Evolutionary conservation across 2,113 vertebrate genomes (phyloP).

Genomic region (Campylomormyrus numenius): DNA sequence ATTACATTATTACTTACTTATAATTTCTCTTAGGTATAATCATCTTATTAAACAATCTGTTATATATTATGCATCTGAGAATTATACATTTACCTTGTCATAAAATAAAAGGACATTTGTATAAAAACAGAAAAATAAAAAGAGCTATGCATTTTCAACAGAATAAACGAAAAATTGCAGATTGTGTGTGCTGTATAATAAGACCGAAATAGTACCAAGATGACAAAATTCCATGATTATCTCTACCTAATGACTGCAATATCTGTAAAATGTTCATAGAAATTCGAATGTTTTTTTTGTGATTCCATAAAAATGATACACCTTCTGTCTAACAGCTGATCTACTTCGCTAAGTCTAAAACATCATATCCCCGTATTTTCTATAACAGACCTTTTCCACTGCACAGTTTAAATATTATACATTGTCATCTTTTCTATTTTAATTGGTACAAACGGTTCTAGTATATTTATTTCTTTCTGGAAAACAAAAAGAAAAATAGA

Average conservation of each 20-base stretch:
- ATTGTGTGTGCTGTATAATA: conserved; percentile 71
- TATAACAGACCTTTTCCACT: conserved; percentile 90
- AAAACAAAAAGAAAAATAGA: conserved; percentile 82
- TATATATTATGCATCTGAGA: conserved; percentile 8
- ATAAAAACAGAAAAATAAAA: conserved; percentile 32
- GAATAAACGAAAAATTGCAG: conserved; percentile 74
- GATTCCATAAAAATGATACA: conserved; percentile 85
- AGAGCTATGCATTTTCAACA: conserved; percentile 44
- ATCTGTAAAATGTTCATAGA: conserved; percentile 87
- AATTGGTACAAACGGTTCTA: conserved; percentile 58
- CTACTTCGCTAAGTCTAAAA: conserved; percentile 89
- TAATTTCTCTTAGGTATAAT: conserved; percentile 14
- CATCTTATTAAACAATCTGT: neutral
- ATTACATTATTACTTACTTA: conserved; percentile 16
- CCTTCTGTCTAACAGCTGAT: conserved; percentile 78
- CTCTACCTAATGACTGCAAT: conserved; percentile 79
- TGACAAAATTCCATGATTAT: conserved; percentile 78
- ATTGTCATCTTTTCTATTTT: conserved; percentile 72
- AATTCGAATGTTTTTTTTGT: conserved; percentile 80
- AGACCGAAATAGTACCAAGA: conserved; percentile 77
- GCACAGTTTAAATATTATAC: conserved; percentile 90
- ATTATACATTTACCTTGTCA: conserved; percentile 32
- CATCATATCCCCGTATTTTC: conserved; percentile 79
- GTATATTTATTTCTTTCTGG: conserved; percentile 43
- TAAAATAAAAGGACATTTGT: conserved; percentile 43